Evolutionary conservation across 2,888 invertebrate species (phyloP), one percentile per base, ranked within the genome.

Genomic region (Watsonalla cultraria): DNA sequence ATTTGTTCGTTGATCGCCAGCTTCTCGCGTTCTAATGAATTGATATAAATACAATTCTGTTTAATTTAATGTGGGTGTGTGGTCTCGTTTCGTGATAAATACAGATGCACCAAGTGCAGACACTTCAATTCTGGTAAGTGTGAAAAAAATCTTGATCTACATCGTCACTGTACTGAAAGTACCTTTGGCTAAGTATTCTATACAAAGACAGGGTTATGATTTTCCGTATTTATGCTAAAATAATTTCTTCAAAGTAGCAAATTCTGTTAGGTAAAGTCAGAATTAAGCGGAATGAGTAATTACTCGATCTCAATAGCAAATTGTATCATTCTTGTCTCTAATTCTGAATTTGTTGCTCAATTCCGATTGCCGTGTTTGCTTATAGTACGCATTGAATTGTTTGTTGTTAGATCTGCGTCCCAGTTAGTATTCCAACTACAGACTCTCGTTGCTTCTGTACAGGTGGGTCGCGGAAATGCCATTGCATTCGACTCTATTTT

Each of bases 401-500:
- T 51, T 46, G 51, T 51, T 57, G 46, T 52, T 59, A 54, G 54
- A 60, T 65, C 57, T 60, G 65, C 56, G 65, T 58, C 59, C 69
- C 51, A 67, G 52, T 66, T 72, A 46, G 13, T 54, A 33, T 47
- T 51, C 47, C 39, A 33, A 35, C 45, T 51, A 50, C 51, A 51
- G n/a, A 45, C 8, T 45, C 48, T 55, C 51, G 49, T 49, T 53
- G 45, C 45, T 51, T 56, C 53, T 46, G 49, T 46, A 35, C 76
- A 76, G 72, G 76, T 75, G 69, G 70, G 68, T 66, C 61, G 70
- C 71, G 72, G 72, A 76, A 72, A 74, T 69, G 62, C 67, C 70
- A 55, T 61, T 66, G 68, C 72, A 64, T 66, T 64, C 60, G 66
- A 46, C 65, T 73, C 82, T 86, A 86, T 86, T 86, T 86, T 66